These are phyloP conservation scores for Cyphomyrus discorhynchus DNA, from an alignment of 2,113 vertebrate genomes.

Conservation along the genomic window DNA sequence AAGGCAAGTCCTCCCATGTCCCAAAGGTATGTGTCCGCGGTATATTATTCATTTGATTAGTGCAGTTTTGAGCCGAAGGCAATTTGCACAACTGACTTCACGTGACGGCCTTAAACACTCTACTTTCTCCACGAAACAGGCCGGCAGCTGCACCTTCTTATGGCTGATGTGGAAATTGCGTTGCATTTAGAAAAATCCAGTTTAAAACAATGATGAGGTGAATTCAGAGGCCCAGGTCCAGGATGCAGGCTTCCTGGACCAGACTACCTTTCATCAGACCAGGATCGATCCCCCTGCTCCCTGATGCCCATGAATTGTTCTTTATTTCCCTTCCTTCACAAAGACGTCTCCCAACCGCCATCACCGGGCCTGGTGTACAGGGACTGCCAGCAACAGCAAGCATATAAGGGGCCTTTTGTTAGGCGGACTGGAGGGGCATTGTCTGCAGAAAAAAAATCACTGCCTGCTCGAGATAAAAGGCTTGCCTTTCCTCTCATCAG, in stretches of 20 bases:
- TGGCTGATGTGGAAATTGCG: not conserved
- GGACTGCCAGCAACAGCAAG: conserved; percentile 36
- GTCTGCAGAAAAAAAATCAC: conserved; percentile 23
- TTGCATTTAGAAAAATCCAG: not conserved
- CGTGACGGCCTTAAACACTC: not conserved
- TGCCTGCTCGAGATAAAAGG: conserved; percentile 38
- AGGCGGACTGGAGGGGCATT: conserved; percentile 41
- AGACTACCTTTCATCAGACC: conserved; percentile 7
- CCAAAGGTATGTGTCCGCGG: not conserved
- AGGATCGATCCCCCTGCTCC: conserved; percentile 10
- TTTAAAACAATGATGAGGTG: not conserved
- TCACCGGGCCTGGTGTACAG: conserved; percentile 39
- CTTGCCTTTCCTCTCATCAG: conserved; percentile 47
- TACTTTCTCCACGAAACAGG: not conserved
- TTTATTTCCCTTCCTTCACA: conserved; percentile 53
- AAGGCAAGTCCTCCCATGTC: not conserved
- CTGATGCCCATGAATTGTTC: conserved; percentile 48
- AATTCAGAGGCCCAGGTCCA: not conserved
- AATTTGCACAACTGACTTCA: not conserved
- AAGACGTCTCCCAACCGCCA: conserved; percentile 43
- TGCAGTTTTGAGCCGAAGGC: not conserved
- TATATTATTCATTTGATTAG: not conserved
- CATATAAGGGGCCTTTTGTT: conserved; percentile 61
- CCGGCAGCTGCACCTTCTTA: not conserved
- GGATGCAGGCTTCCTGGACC: not conserved